phyloP scores from a whole-genome alignment of 2,113 vertebrate species.

The Leptocoma aspasia region DNA sequence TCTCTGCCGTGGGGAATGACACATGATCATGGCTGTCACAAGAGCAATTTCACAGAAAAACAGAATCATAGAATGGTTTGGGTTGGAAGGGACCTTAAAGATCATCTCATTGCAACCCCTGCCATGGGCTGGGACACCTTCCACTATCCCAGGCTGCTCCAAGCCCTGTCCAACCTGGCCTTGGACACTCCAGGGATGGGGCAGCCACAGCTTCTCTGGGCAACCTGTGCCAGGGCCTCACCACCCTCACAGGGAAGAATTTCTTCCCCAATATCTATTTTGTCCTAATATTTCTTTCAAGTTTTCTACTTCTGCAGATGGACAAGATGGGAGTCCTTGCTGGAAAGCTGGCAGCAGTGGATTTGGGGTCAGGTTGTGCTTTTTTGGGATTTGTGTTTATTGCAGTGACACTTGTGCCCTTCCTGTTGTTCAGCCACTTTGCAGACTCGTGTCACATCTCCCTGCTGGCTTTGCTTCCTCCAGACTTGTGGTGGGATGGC shows the following conservation, averaged over 20 bases:
- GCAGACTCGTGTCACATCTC: not conserved
- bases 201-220: not conserved
- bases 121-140: not conserved
- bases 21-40: rapidly evolving
- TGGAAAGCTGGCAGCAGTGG: not conserved
- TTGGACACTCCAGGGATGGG: not conserved
- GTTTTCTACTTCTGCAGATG: not conserved
- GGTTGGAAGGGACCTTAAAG: not conserved
- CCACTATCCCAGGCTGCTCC: not conserved
- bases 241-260: not conserved
- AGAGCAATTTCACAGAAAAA: not conserved
- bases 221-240: rapidly evolving
- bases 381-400: not conserved
- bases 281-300: not conserved
- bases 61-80: not conserved
- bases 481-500: not conserved
- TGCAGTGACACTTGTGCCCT: rapidly evolving
- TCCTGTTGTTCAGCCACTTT: not conserved
- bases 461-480: not conserved
- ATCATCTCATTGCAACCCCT: not conserved
- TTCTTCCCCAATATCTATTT: not conserved
- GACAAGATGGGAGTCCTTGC: not conserved
- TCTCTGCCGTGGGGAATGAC: not conserved
- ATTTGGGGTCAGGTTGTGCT: not conserved
- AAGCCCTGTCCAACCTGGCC: rapidly evolving